Evolutionary conservation across 2,797 vertebrate species (phyloP).

Genomic region (Ctenochaetus hawaiiensis): DNA sequence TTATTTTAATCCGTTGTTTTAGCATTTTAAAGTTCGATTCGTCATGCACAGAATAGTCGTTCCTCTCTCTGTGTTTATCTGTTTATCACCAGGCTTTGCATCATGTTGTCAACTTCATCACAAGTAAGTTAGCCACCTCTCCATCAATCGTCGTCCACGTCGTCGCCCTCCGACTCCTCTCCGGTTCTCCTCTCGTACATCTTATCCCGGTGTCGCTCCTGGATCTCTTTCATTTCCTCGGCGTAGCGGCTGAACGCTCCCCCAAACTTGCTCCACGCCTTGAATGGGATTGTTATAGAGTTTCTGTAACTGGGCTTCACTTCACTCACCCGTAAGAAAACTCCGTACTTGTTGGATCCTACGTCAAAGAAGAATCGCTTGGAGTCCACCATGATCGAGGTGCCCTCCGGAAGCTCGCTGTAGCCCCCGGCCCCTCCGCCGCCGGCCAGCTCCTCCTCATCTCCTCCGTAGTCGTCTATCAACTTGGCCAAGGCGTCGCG

Average conservation of each 20-base stretch:
- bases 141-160: constrained; percentile 95
- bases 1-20: constrained; percentile 77
- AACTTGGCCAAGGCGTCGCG: constrained; percentile 95
- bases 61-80: constrained; percentile 56
- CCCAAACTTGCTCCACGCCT: constrained; percentile 97
- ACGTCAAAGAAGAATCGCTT: constrained; percentile 99
- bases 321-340: constrained; percentile 96
- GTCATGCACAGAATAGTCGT: constrained; percentile 83
- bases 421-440: constrained; percentile 88
- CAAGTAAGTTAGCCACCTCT: constrained; percentile 40
- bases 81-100: constrained; percentile 73
- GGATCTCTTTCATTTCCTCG: constrained; percentile 98
- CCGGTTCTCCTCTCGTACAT: constrained; percentile 91
- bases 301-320: constrained; percentile 98
- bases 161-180: constrained; percentile 92
- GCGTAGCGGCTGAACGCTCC: constrained; percentile 96
- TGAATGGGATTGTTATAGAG: constrained; percentile 97
- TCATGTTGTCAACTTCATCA: constrained; percentile 72
- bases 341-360: constrained; percentile 98
- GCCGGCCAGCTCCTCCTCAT: constrained; percentile 92
- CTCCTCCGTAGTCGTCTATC: constrained; percentile 95
- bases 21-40: constrained; percentile 79
- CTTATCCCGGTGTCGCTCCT: constrained; percentile 95
- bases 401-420: constrained; percentile 95
- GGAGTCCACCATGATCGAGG: constrained; percentile 96